A percentile compares a stretch with the other conserved stretches of the same genome.
Evolutionary conservation across 2,113 vertebrate genomes (phyloP).

Genomic region (Burhinus bistriatus): DNA sequence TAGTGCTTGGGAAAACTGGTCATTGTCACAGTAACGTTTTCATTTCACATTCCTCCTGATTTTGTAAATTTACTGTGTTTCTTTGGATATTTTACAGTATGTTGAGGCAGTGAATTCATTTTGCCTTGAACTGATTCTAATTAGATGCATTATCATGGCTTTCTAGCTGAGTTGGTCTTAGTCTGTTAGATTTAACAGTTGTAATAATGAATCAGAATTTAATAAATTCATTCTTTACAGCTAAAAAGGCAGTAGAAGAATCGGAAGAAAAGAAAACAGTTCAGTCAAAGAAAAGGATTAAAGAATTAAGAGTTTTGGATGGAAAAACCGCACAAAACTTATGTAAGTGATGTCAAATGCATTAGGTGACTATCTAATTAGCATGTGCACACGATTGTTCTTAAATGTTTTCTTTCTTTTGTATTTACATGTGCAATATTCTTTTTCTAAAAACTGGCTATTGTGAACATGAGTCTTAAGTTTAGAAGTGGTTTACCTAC

Average conservation of each 20-base stretch:
- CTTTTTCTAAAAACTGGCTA: background rate
- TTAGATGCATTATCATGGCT: background rate
- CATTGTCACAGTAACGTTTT: background rate
- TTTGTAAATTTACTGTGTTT: background rate
- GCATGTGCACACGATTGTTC: accelerated
- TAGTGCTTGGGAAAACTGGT: background rate
- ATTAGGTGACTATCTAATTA: background rate
- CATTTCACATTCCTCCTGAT: background rate
- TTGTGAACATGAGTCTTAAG: background rate
- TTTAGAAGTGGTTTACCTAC: background rate
- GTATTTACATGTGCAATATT: background rate
- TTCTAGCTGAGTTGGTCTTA: background rate
- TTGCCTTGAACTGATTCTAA: background rate
- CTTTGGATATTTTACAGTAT: background rate
- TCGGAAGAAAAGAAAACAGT: conserved; percentile 77
- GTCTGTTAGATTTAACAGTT: background rate
- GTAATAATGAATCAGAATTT: background rate
- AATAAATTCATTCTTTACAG: conserved; percentile 72
- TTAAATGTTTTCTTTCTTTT: background rate
- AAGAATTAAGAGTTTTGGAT: conserved; percentile 91
- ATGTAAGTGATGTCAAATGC: conserved; percentile 78
- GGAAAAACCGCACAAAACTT: conserved; percentile 93
- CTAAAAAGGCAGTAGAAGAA: conserved; percentile 81
- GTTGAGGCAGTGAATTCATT: background rate
- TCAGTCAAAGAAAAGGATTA: conserved; percentile 89